Evolutionary conservation across 2,113 vertebrate species (phyloP), one percentile per base, ranked within the genome.

Genomic region (Rhinolophus sinicus): DNA sequence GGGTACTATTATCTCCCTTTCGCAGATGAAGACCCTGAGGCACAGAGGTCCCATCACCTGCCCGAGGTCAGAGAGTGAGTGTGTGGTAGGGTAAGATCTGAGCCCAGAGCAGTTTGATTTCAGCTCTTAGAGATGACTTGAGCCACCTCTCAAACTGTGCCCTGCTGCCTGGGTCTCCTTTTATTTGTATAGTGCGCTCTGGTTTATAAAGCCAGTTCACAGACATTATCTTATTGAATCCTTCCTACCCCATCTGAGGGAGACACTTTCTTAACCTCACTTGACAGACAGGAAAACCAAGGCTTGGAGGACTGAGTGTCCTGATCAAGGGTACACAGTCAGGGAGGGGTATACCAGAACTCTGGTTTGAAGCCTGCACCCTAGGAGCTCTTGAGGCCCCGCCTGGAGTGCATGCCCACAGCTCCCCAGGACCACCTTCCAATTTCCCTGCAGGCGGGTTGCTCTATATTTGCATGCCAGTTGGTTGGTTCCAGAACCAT

Each of bases 401-500:
- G 4, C 56, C 87, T 38, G 28, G 50, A 38, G 35, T 0, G 0
- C 22, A 8, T 3, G 33, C 69, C 54, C 0, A 0, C 44, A 35
- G 78, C 95, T 72, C 78, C 69, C 35, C 14, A 33, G 92, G 24
- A 40, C 67, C 80, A 7, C 70, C 30, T 73, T 95, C 58, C 86
- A 58, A 2, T 12, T 22, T 64, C 67, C 44, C 2, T 2, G 96
- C 82, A 40, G 89, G 89, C 5, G 2, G 60, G 73, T 90, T 75
- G 93, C 72, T 97, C 69, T 58, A 62, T 16, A 1, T 58, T 73
- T 28, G 18, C 88, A 15, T 0, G 14, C 94, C 88, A 96, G 94
- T 75, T 18, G 67, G 65, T 90, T 82, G 94, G 80, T 93, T 96
- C 96, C 85, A 89, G 94, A 93, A 30, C 86, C 85, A n/a, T 96